A percentile compares a stretch with the other conserved stretches of the same genome.
phyloP scores from a whole-genome alignment of 2,797 vertebrate species.

The Coracias cyanogaster region DNA sequence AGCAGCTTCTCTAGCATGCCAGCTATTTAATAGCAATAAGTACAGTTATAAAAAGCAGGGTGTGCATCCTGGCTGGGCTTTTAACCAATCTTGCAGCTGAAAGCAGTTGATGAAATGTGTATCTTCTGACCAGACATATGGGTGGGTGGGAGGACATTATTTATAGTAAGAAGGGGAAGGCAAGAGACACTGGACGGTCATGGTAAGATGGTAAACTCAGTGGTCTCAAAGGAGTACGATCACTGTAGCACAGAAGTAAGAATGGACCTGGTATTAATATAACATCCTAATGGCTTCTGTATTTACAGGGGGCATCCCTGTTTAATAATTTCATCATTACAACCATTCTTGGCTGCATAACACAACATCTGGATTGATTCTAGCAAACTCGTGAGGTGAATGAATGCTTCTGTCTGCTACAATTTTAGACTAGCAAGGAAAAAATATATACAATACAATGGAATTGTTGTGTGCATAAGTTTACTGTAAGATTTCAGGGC shows the following conservation, averaged over 20 bases:
- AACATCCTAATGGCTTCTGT: neutral
- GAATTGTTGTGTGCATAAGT: neutral
- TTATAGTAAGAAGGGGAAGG: neutral
- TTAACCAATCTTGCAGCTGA: neutral
- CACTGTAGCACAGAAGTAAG: neutral
- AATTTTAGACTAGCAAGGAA: neutral
- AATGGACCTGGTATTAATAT: neutral
- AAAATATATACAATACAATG: neutral
- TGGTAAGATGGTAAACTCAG: neutral
- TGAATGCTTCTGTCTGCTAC: neutral
- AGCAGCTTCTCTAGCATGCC: neutral
- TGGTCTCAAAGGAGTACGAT: neutral
- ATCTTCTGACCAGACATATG: neutral
- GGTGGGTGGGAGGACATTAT: neutral
- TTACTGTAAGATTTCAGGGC: neutral
- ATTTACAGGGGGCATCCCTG: neutral
- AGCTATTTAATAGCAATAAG: slow-evolving; percentile 32
- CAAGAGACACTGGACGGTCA: neutral
- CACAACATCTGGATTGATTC: neutral
- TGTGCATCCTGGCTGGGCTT: slow-evolving; percentile 10
- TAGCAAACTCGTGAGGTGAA: neutral
- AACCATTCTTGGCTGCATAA: neutral
- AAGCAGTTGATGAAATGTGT: neutral
- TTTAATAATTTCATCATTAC: neutral
- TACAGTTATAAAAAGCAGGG: neutral